Conservation (phyloP, 2,888 invertebrate species). For the Thymelicus sylvestris region DNA sequence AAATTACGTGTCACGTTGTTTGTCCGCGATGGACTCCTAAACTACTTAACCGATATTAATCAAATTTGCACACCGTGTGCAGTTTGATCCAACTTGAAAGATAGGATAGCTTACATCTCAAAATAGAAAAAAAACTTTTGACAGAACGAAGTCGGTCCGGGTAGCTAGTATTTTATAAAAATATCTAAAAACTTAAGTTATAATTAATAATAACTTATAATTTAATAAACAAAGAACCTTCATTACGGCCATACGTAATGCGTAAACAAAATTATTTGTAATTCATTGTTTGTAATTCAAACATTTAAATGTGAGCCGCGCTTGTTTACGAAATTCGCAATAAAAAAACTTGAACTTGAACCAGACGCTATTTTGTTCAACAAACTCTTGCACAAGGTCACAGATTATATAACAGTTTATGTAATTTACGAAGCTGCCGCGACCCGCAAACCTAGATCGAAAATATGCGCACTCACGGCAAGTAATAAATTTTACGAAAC, state of each 20-base stretch:
- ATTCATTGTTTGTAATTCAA: conserved; percentile 18
- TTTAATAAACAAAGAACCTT: not conserved
- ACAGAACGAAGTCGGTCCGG: too few relatives aligned
- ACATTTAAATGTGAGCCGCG: conserved; percentile 1
- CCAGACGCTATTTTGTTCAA: conserved; percentile 44
- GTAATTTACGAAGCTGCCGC: conserved; percentile 45
- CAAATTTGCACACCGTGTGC: too few relatives aligned
- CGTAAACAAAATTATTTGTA: conserved; percentile 2
- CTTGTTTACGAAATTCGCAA: conserved; percentile 29
- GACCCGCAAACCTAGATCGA: conserved; percentile 52
- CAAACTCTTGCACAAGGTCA: conserved; percentile 65
- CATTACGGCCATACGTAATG: not conserved
- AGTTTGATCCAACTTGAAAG: too few relatives aligned
- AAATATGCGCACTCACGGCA: conserved; percentile 17
- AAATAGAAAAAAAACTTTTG: too few relatives aligned
- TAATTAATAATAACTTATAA: too few relatives aligned
- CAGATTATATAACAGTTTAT: conserved; percentile 57
- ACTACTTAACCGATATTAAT: too few relatives aligned
- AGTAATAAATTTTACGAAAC: conserved; percentile 27
- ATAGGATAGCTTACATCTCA: too few relatives aligned
- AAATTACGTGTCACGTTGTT: too few relatives aligned
- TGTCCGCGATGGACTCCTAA: too few relatives aligned
- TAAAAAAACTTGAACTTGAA: conserved; percentile 62
- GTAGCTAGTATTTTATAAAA: too few relatives aligned
- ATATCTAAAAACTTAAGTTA: too few relatives aligned